phyloP scores from a whole-genome alignment of 2,888 invertebrate species.

The Drosophila setosimentum region DNA sequence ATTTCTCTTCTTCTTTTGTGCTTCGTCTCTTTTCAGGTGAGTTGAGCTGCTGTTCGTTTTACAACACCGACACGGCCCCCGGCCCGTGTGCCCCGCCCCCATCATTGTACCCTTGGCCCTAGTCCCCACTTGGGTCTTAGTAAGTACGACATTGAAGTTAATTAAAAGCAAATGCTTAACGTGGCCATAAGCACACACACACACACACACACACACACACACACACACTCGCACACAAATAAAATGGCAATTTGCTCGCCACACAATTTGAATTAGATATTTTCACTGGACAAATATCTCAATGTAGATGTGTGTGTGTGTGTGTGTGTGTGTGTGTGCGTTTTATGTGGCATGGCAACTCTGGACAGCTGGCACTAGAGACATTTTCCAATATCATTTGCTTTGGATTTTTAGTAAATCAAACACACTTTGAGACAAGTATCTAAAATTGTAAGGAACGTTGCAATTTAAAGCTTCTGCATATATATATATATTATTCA shows the following conservation, averaged over 20 bases:
- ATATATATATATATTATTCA: neutral
- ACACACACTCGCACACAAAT: neutral
- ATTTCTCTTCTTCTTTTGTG: constrained; percentile 21
- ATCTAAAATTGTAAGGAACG: neutral
- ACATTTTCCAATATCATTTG: constrained; percentile 14
- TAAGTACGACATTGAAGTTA: constrained; percentile 55
- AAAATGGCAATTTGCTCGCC: constrained; percentile 20
- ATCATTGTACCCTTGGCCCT: neutral
- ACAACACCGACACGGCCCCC: constrained; percentile 2
- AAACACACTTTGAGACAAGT: neutral
- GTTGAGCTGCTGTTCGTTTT: constrained; percentile 35
- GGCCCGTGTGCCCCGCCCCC: constrained; percentile 7
- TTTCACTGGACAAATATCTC: constrained; percentile 12
- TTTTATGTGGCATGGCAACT: neutral
- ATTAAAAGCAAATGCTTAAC: constrained; percentile 61
- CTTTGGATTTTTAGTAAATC: constrained; percentile 5
- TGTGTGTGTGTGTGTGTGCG: neutral
- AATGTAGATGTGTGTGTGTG: neutral
- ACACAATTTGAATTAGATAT: constrained; percentile 40
- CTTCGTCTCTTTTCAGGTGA: constrained; percentile 57
- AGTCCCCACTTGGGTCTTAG: constrained; percentile 30
- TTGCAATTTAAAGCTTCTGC: neutral
- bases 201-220: constrained; percentile 9
- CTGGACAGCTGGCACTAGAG: constrained; percentile 11
- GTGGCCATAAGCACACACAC: constrained; percentile 27